phyloP scores from a whole-genome alignment of 2,888 invertebrate genomes.

The Anorthoa munda region DNA sequence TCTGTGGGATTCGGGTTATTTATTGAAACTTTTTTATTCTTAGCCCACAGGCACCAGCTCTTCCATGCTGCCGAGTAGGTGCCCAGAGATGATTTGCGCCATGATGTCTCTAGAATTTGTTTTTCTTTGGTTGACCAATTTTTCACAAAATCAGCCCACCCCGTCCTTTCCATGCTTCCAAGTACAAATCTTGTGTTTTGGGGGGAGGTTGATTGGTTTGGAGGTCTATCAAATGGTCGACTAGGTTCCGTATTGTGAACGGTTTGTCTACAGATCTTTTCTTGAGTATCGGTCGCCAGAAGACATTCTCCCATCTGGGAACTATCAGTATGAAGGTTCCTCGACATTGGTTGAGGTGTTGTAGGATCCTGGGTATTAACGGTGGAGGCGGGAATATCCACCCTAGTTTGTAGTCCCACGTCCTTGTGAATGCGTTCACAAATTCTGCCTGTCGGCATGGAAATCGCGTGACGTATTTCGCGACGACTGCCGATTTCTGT shows the following conservation, averaged over 20 bases:
- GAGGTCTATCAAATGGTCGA: not conserved
- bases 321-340: constrained; percentile 4
- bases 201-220: constrained; percentile 7
- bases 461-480: not conserved
- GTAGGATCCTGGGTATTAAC: constrained; percentile 16
- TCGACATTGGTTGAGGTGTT: constrained; percentile 11
- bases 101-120: not conserved
- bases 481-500: not conserved
- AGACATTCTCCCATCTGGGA: constrained; percentile 11
- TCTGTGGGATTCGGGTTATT: constrained; percentile 5
- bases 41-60: not conserved
- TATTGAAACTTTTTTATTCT: constrained; percentile 3
- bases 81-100: constrained; percentile 3
- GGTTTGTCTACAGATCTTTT: constrained; percentile 3
- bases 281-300: constrained; percentile 7
- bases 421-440: not conserved
- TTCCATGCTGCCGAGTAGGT: constrained; percentile 4
- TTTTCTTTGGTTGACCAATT: not conserved
- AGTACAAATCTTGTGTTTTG: constrained; percentile 16
- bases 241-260: not conserved
- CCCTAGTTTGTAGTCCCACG: not conserved
- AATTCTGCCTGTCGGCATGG: too few relatives aligned
- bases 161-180: constrained; percentile 12
- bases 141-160: constrained; percentile 11
- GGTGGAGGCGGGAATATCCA: constrained; percentile 17